Base-by-base conservation (phyloP, 2,888 invertebrate genomes). In the Phalera bucephala region DNA sequence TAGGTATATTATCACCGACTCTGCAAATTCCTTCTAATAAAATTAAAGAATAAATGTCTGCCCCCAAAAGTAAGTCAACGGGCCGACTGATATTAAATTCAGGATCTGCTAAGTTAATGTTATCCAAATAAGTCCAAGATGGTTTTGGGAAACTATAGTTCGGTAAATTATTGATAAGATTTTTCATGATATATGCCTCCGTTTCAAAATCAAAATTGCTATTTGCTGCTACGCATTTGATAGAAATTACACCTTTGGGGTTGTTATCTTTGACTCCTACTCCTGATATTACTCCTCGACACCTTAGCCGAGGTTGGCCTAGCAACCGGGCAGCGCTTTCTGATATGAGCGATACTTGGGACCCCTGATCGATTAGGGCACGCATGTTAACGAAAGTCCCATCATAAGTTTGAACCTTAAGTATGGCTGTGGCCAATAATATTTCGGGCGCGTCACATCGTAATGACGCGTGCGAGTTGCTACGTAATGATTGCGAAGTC, bases 311-410 rank as follows among this genome's bases (percentile, higher is more conserved):
- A 7, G 17, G 3, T 0, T 26, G 0, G 7, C 20, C 20, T 10
- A 36, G 7, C 7, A 21, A 9, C 20, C 31, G 25, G 2, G 36
- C 36, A 2, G 31, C 36, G 6, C 8, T 17, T 20, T 36, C 31
- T 7, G 20, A 10, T 6, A 33, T 33, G 7, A 33, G 4, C 2
- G 33, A 33, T 21, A 36, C 23, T 17, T 34, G 34, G 10, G 35
- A 35, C 2, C 35, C 37, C 12, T 27, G 32, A 9, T 37, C 37
- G 1, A 37, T 28, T 1, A 33, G 14, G 1, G 37, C 37, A 13
- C 37, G 11, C 12, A 33, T 10, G 1, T 5, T 3, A 2, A 6
- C n/a, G 3, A 22, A 22, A 1, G 28, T 13, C 0, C 32, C 32
- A n/a, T 37, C 32, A 2, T 7, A 9, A 4, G 28, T 11, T 13